Percentiles rank a stretch among this genome's conserved stretches.
phyloP scores from a whole-genome alignment of 2,888 invertebrate genomes.

The Pasiphila rectangulata region DNA sequence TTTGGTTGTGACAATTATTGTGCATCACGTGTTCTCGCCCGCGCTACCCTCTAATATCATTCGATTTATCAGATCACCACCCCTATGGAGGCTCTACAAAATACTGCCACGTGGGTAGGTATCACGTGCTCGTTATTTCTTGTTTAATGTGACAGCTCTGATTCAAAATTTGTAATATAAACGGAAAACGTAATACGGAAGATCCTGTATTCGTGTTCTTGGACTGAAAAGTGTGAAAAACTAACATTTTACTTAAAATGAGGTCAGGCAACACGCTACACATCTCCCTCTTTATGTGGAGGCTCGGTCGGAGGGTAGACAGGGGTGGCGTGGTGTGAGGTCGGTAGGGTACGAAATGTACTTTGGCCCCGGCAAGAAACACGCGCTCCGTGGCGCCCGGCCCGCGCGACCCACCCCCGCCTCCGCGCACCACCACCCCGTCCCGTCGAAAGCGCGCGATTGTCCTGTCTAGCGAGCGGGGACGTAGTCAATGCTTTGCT shows the following conservation, averaged over 20 bases:
- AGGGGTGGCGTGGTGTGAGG: slow-evolving; percentile 29
- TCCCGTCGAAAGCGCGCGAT: slow-evolving; percentile 55
- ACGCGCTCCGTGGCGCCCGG: slow-evolving; percentile 37
- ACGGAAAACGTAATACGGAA: too few species aligned
- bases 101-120: slow-evolving; percentile 53
- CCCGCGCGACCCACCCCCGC: slow-evolving; percentile 37
- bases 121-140: slow-evolving; percentile 21
- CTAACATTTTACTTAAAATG: slow-evolving; percentile 11
- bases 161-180: too few species aligned
- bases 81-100: slow-evolving; percentile 42
- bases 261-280: slow-evolving; percentile 24
- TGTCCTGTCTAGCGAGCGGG: slow-evolving; percentile 65
- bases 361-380: slow-evolving; percentile 8
- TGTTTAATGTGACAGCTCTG: too few species aligned
- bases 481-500: slow-evolving; percentile 64
- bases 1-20: slow-evolving; percentile 1
- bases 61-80: slow-evolving; percentile 30
- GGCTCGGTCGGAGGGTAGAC: slow-evolving; percentile 38
- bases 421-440: slow-evolving; percentile 31
- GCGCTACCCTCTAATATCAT: slow-evolving; percentile 19
- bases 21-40: slow-evolving; percentile 33
- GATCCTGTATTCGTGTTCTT: background rate
- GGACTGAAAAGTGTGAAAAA: background rate
- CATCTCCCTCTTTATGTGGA: slow-evolving; percentile 30
- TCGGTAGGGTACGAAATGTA: slow-evolving; percentile 16